Evolutionary conservation across 2,113 vertebrate species (phyloP).

Genomic region (Ailuropoda melanoleuca): DNA sequence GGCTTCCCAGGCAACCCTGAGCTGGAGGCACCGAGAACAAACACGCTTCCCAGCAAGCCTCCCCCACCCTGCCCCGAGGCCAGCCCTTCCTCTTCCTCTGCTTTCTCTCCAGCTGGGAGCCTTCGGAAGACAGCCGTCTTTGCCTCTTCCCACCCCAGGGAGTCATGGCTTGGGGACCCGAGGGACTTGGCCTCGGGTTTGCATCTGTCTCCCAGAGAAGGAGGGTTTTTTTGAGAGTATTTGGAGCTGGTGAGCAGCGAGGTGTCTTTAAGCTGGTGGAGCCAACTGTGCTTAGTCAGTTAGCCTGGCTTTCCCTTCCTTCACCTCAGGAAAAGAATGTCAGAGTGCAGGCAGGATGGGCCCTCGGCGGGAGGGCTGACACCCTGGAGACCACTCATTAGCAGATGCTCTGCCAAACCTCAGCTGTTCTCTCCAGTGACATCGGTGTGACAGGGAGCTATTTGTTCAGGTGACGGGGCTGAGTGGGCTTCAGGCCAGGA

Average conservation of each 20-base stretch:
- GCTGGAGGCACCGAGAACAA: conserved; percentile 58
- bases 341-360: not conserved
- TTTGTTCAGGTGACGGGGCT: conserved; percentile 57
- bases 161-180: not conserved
- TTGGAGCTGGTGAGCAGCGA: not conserved
- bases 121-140: not conserved
- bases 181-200: conserved; percentile 38
- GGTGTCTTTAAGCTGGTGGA: conserved; percentile 25
- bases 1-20: conserved; percentile 72
- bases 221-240: not conserved
- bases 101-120: conserved; percentile 37
- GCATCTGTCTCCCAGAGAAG: conserved; percentile 56
- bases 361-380: not conserved
- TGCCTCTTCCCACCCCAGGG: not conserved
- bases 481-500: not conserved
- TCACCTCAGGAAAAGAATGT: not conserved
- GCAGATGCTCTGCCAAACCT: not conserved
- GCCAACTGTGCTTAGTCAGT: conserved; percentile 31
- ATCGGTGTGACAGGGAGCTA: conserved; percentile 20
- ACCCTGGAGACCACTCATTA: not conserved
- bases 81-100: not conserved
- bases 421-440: conserved; percentile 19
- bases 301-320: not conserved
- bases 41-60: conserved; percentile 51
- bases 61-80: conserved; percentile 51